Base-by-base conservation (phyloP, 2,888 invertebrate species). In the Choristoneura rosaceana region DNA sequence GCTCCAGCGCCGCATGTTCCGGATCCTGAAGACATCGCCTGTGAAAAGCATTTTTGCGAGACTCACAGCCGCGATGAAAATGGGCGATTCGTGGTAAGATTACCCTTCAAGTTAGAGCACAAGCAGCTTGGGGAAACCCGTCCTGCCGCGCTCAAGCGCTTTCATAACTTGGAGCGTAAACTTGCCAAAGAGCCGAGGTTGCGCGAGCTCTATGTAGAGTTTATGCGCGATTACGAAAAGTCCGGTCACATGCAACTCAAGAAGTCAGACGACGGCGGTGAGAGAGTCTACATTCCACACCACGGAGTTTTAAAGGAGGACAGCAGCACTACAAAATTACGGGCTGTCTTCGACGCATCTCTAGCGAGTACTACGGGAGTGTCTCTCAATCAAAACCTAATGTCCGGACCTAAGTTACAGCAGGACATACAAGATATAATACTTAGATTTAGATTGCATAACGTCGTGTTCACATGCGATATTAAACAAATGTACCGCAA, bases 401-500 rank as follows among this genome's bases (percentile, higher is more conserved):
- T 75, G 70, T 58, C 74, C 0, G 78, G 79, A 10, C 76, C 76
- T 17, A 75, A 75, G 45, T 41, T 79, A 2, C 78, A 80, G 55
- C 67, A 78, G 12, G 69, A 76, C 65, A 41, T 79, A 60, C 74
- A 75, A 50, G 71, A 77, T 33, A 75, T 80, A 1, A 76, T 81
- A 33, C 33, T 75, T 14, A 74, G 77, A 5, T 79, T 78, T 38
- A 67, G 79, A 41, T 52, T 66, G 9, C 76, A 77, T 50, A 34
- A 50, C 14, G 64, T 77, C 52, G 79, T 78, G 5, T 75, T 81
- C 58, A 79, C 80, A 0, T 74, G 75, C 58, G 80, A 80, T 47
- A 76, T 80, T 4, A 76, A 76, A n/a, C 75, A 79, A 45, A 79
- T 80, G 77, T 80, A 76, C 69, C 75, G 78, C 12, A 75, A 76